Conservation (phyloP, 2,797 vertebrate genomes). For the Premnoplex brunnescens region DNA sequence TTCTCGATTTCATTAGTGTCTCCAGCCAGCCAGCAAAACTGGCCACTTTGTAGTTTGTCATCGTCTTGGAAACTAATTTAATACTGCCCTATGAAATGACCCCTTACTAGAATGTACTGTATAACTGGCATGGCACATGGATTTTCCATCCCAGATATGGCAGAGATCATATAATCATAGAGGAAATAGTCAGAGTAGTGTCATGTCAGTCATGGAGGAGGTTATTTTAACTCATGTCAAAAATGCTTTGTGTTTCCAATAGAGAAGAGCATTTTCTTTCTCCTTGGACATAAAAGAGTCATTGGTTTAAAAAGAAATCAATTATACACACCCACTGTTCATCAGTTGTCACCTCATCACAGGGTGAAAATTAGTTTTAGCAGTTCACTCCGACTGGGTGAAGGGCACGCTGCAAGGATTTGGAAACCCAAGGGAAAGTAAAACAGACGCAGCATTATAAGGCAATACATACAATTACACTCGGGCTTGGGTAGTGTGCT, state of each 20-base stretch:
- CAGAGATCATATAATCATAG: slow-evolving; percentile 46
- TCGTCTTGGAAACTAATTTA: slow-evolving; percentile 54
- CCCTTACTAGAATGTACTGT: slow-evolving; percentile 36
- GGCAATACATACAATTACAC: not conserved
- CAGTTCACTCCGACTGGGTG: not conserved
- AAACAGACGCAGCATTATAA: not conserved
- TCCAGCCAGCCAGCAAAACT: slow-evolving; percentile 28
- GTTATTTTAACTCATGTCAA: not conserved
- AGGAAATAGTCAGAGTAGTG: slow-evolving; percentile 21
- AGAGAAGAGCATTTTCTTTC: not conserved
- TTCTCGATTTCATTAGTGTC: slow-evolving; percentile 48
- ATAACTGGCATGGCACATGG: slow-evolving; percentile 35
- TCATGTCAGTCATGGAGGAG: slow-evolving; percentile 31
- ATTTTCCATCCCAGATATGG: slow-evolving; percentile 47
- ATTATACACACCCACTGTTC: slow-evolving; percentile 1
- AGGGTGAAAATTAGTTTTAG: slow-evolving; percentile 39
- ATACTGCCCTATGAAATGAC: slow-evolving; percentile 42
- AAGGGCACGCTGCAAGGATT: not conserved
- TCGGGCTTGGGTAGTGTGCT: not conserved
- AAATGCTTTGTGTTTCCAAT: not conserved
- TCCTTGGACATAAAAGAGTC: not conserved
- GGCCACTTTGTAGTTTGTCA: slow-evolving; percentile 38
- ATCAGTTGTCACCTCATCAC: slow-evolving; percentile 25
- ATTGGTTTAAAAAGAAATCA: slow-evolving; percentile 30
- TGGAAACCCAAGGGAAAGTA: not conserved